Base-by-base conservation (phyloP, 2,113 vertebrate genomes). In the Indri indri region DNA sequence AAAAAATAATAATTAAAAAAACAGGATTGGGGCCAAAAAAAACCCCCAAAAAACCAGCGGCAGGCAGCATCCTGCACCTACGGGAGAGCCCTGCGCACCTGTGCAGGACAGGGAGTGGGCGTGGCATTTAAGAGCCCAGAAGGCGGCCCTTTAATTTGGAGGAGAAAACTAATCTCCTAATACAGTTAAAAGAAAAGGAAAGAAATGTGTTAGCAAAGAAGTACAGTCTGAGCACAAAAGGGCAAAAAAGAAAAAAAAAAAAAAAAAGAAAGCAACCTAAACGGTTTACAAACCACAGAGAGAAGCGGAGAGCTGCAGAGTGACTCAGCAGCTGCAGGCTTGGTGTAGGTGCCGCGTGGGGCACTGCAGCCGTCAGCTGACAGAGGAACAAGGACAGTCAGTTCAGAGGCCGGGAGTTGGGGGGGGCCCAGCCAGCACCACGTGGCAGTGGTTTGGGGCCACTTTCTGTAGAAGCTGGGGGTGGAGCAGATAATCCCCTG, bases 401-500 rank as follows among this genome's bases (percentile, higher is more conserved):
- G 66, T 5, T 34, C 8, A 68, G 82, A 0, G 7, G 45, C 61
- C 1, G 8, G 59, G 52, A 17, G 52, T 50, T n/a, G 74, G 27
- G 66, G 27, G n/a, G 20, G 6, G 4, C 18, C 71, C 50, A 30
- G 5, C 14, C 5, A 47, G 73, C 20, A 12, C 30, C 47, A 22
- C 0, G 12, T 32, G 45, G 40, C 23, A 2, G 20, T 10, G 25
- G 1, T 23, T n/a, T 23, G 30, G 30, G 47, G 47, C 42, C 66
- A 34, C 70, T 61, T 68, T 57, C 73, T 70, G 0, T 32, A 25
- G 4, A 1, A 32, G 85, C 13, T 14, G 16, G 50, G 18, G 34
- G 23, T 3, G 18, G n/a, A 13, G 14, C 61, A 40, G 45, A 73
- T 34, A 57, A 66, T 6, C 32, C 10, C 0, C 0, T 0, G 25